Base-by-base conservation (phyloP, 1,140 invertebrate genomes). In the Luehdorfia chinensis region DNA sequence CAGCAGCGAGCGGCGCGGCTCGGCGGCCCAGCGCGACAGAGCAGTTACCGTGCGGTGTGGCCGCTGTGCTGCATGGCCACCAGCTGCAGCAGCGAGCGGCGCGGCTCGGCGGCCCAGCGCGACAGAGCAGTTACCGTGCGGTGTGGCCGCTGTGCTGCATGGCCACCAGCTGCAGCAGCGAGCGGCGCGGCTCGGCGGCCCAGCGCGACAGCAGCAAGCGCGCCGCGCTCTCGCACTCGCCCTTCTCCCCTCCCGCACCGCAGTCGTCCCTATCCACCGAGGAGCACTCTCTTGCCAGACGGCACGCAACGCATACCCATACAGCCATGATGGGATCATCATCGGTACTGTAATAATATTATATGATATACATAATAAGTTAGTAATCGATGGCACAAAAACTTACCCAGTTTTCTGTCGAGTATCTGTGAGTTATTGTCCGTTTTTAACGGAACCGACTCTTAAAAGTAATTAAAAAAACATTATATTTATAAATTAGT, bases 291-390 rank as follows among this genome's bases (percentile, higher is more conserved):
- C 11, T 19, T 3, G 45, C 61, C 14, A 52, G n/a, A 11, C 75
- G 70, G 23, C 58, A 63, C 32, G 50, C 49, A 2, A 43, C 51
- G 56, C 74, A 77, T 12, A 81, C 73, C 77, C 77, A 81, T n/a
- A 73, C 33, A 0, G 68, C 60, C 44, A 72, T 39, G 27, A 78
- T 69, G 4, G 54, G 54, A 15, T 75, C 68, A 32, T 80, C 62
- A 9, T 65, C 59, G 6, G 23, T 27, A 25, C 13, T 21, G n/a
- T 47, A 2, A 34, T 13, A 23, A 47, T 23, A 14, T 23, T 43
- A 21, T n/a, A n/a, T n/a, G n/a, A n/a, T n/a, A n/a, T n/a, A n/a
- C n/a, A n/a, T n/a, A n/a, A n/a, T n/a, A n/a, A n/a, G n/a, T n/a
- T n/a, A n/a, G n/a, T n/a, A n/a, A n/a, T n/a, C n/a, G n/a, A n/a